Conservation (phyloP, 2,113 vertebrate species). For the Plestiodon gilberti region DNA sequence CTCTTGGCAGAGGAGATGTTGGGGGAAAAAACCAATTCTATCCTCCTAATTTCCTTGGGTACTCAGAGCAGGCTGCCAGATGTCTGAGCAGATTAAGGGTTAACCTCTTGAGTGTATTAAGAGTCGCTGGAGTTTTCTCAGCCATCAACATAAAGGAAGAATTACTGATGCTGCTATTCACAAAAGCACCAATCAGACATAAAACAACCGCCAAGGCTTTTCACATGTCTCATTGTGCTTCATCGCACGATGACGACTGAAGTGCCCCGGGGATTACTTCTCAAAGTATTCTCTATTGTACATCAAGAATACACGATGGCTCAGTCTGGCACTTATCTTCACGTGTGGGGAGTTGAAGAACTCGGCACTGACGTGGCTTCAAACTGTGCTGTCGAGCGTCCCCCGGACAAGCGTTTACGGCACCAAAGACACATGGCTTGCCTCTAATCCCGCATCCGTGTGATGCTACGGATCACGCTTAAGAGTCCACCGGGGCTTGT, state of each 20-base stretch:
- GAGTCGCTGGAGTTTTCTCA: conserved; percentile 64
- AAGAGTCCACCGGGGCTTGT: neutral
- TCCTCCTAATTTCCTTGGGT: conserved; percentile 32
- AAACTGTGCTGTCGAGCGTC: conserved; percentile 38
- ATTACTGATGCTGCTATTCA: conserved; percentile 67
- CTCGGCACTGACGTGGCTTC: conserved; percentile 39
- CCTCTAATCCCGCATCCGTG: neutral
- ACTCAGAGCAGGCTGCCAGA: neutral
- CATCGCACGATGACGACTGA: conserved; percentile 56
- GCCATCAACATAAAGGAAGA: conserved; percentile 48
- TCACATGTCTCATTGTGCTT: conserved; percentile 64
- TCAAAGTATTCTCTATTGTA: conserved; percentile 63
- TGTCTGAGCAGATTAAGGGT: conserved; percentile 55
- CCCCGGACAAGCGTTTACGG: conserved; percentile 18
- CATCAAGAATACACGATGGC: conserved; percentile 48
- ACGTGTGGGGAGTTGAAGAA: conserved; percentile 46
- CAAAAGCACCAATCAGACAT: conserved; percentile 65
- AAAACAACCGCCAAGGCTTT: conserved; percentile 71
- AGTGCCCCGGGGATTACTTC: conserved; percentile 62
- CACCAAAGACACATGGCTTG: neutral
- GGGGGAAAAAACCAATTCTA: neutral
- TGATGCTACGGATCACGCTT: neutral
- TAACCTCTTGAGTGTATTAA: conserved; percentile 64
- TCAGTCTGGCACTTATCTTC: conserved; percentile 64
- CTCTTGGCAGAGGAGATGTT: neutral